These are phyloP conservation scores for Caenorhabditis drosophilae DNA, from an alignment of 2,888 invertebrate species.

Conservation along the genomic window DNA sequence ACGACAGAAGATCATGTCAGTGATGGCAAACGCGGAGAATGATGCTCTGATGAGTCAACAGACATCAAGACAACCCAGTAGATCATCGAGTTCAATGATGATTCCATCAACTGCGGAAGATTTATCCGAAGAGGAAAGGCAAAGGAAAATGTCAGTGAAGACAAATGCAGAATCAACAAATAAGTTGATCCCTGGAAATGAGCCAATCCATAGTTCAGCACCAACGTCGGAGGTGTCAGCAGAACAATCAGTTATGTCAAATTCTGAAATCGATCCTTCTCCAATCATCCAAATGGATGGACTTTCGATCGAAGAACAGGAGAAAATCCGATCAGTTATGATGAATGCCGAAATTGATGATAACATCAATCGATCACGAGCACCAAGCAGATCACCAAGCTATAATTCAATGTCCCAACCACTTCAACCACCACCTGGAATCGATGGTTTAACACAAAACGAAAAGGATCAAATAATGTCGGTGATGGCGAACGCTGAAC, in stretches of 20 bases:
- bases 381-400: slow-evolving; percentile 4
- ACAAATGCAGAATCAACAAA: too few relatives aligned
- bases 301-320: slow-evolving; percentile 75
- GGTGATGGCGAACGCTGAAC: slow-evolving; percentile 72
- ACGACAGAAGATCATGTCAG: slow-evolving; percentile 75
- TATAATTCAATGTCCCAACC: background rate
- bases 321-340: slow-evolving; percentile 75
- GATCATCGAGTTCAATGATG: slow-evolving; percentile 15
- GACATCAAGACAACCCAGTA: slow-evolving; percentile 23
- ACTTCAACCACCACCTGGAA: slow-evolving; percentile 51
- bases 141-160: too few relatives aligned
- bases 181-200: too few relatives aligned
- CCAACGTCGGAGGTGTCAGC: too few relatives aligned
- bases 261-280: too few relatives aligned
- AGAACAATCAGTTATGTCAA: too few relatives aligned
- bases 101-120: background rate
- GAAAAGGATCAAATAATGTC: slow-evolving; percentile 75
- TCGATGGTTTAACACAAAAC: slow-evolving; percentile 73
- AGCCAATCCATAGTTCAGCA: background rate
- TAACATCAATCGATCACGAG: background rate
- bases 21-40: slow-evolving; percentile 75
- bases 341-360: slow-evolving; percentile 73
- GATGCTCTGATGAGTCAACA: slow-evolving; percentile 9
- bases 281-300: too few relatives aligned
- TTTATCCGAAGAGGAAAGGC: too few relatives aligned